Evolutionary conservation across 1,140 invertebrate genomes (phyloP).

Genomic region (Latrodectus geometricus): DNA sequence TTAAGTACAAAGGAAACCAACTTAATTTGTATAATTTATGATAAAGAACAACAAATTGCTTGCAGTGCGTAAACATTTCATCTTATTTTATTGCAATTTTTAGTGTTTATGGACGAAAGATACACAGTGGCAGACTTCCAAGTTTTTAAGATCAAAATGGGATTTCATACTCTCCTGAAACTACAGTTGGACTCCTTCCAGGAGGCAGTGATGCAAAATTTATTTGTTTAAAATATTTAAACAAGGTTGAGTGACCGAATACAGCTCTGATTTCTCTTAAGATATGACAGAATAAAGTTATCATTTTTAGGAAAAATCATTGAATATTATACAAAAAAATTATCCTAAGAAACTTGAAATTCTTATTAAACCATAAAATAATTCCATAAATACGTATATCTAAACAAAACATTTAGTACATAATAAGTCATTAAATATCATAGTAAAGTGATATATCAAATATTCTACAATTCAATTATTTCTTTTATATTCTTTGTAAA

Average conservation of each 20-base stretch:
- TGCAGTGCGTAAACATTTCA: not conserved
- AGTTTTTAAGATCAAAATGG: slow-evolving; percentile 50
- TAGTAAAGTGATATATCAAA: no score
- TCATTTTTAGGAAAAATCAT: no score
- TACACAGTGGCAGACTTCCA: slow-evolving; percentile 21
- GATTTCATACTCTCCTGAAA: slow-evolving; percentile 29
- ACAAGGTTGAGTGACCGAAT: not conserved
- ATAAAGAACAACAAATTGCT: not conserved
- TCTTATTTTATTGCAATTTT: slow-evolving; percentile 1
- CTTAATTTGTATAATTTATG: not conserved
- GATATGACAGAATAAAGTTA: no score
- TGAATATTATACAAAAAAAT: no score
- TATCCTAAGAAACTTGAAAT: no score
- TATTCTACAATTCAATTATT: no score
- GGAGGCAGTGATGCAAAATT: slow-evolving; percentile 40
- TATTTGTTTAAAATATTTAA: slow-evolving; percentile 51
- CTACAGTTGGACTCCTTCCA: slow-evolving; percentile 37
- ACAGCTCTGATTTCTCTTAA: no score
- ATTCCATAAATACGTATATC: no score
- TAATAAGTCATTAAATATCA: no score
- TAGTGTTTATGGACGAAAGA: not conserved
- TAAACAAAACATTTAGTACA: no score
- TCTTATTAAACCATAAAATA: no score
- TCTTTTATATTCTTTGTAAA: no score
- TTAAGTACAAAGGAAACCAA: not conserved